Percentiles rank a stretch among this genome's conserved stretches.
phyloP scores from a whole-genome alignment of 2,113 vertebrate species.

The Oceanites oceanicus region DNA sequence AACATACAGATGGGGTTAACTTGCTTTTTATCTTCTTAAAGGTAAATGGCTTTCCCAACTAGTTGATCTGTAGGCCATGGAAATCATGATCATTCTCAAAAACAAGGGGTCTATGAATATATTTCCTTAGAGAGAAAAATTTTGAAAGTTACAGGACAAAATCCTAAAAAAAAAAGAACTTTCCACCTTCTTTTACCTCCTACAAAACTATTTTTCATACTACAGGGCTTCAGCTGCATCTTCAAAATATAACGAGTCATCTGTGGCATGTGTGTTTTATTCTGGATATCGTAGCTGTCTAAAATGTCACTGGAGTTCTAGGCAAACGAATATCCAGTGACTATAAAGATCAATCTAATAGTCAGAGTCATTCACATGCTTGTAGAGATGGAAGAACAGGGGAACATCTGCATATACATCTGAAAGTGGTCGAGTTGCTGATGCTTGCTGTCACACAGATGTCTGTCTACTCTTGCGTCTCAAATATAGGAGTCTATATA shows the following conservation, averaged over 20 bases:
- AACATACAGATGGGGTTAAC: rapidly evolving
- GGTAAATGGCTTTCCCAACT: rapidly evolving
- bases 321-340: neutral
- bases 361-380: neutral
- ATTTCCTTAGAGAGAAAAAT: neutral
- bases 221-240: neutral
- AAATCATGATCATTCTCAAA: neutral
- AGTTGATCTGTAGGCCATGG: neutral
- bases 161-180: neutral
- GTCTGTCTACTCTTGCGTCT: neutral
- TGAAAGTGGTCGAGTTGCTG: neutral
- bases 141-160: neutral
- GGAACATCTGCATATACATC: neutral
- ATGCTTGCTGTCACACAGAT: neutral
- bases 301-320: neutral
- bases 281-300: neutral
- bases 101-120: neutral
- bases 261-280: neutral
- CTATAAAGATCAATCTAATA: neutral
- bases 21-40: neutral
- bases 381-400: neutral
- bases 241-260: neutral
- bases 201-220: neutral
- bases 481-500: neutral
- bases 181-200: neutral